Evolutionary conservation across 2,797 vertebrate genomes (phyloP), one percentile per base, ranked within the genome.

Genomic region (Aulostomus chinensis): DNA sequence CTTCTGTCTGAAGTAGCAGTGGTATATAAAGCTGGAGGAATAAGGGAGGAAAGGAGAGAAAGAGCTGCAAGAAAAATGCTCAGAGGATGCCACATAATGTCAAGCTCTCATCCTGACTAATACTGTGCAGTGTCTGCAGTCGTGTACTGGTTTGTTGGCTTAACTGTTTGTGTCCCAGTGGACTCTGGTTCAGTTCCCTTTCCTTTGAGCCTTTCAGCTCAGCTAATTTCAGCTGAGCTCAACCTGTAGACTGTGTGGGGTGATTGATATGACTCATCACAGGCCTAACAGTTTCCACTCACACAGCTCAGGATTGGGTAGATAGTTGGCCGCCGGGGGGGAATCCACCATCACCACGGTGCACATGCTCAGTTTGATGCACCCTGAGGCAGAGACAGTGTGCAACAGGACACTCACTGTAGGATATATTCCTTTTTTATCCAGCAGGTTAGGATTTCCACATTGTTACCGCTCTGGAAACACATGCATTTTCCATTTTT

Each of bases 231-330:
- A 68, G 67, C 58, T 37, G 39, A 68, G 66, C 37, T 15, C 2
- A 4, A 54, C 18, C 30, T 39, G 41, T 11, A 38, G 34, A 68
- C 12, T 20, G 52, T 24, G 59, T 28, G 10, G 14, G 37, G 49
- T 62, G 77, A 81, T 67, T 73, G 76, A 87, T 80, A 57, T 21
- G 17, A 41, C 56, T 84, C 67, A 71, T 79, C 54, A 75, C 13
- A 36, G 52, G 12, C 32, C 53, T 37, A 34, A 64, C 57, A 58
- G 60, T 75, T 53, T 76, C 57, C 45, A 33, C 53, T 65, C 65
- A 35, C 33, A 39, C 35, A 31, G 50, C 36, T 13, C 21, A 26
- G 48, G 31, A 29, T 61, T 53, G 51, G 45, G 55, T 38, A 33
- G 49, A 56, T 17, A 31, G 50, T 25, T 9, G 7, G 31, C 34